A percentile compares a stretch with the other conserved stretches of the same genome.
Conservation (phyloP, 53 echinoderm and acorn worm genomes). For the Stichopus horrens region DNA sequence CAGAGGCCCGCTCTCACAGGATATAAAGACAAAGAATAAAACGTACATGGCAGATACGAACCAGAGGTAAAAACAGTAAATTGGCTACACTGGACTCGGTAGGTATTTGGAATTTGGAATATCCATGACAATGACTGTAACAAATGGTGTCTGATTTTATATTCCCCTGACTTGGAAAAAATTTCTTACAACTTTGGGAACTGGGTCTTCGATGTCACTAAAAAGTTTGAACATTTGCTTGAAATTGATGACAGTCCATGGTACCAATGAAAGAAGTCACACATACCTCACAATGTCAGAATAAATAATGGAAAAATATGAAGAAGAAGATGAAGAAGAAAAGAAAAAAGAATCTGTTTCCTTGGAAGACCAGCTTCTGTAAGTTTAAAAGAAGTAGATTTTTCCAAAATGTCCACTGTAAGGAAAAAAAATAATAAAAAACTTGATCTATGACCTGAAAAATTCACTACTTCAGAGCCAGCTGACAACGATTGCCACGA, state of each 20-base stretch:
- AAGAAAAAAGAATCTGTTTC: conserved; percentile 3
- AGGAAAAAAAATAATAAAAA: conserved; percentile 15
- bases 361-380: conserved; percentile 34
- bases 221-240: background rate
- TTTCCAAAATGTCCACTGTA: background rate
- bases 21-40: background rate
- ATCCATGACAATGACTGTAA: background rate
- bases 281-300: background rate
- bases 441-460: background rate
- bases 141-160: no score
- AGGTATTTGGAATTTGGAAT: background rate
- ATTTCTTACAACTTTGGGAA: background rate
- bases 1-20: background rate
- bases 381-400: conserved; percentile 1
- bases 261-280: background rate
- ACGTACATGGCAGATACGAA: background rate
- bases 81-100: background rate
- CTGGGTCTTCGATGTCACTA: background rate
- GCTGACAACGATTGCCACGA: background rate
- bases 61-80: background rate
- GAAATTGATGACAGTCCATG: background rate
- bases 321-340: background rate
- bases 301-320: conserved; percentile 12
- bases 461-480: background rate
- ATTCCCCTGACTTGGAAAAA: background rate